Evolutionary conservation across 2,888 invertebrate genomes (phyloP).

Genomic region (Rhagonycha fulva): DNA sequence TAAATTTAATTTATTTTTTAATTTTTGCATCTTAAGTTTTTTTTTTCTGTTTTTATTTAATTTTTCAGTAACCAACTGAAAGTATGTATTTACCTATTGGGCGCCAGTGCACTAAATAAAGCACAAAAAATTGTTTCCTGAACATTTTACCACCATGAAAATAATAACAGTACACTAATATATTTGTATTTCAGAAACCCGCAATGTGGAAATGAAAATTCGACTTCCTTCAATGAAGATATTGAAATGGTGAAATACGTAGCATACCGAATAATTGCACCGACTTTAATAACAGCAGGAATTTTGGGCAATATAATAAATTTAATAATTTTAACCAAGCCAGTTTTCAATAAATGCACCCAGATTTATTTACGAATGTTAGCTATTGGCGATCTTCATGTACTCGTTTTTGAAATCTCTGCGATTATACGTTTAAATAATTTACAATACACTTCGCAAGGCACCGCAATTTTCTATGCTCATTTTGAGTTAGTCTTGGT

Average conservation of each 20-base stretch:
- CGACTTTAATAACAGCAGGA: conserved; percentile 29
- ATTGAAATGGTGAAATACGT: conserved; percentile 18
- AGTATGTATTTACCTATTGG: too few relatives aligned
- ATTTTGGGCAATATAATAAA: conserved; percentile 35
- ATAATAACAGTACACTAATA: too few relatives aligned
- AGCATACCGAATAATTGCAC: conserved; percentile 35
- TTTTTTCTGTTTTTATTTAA: too few relatives aligned
- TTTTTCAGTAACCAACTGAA: too few relatives aligned
- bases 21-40: too few relatives aligned
- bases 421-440: conserved; percentile 33
- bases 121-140: too few relatives aligned
- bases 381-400: conserved; percentile 32
- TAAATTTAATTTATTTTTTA: too few relatives aligned
- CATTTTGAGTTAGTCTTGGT: conserved; percentile 34
- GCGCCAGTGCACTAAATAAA: too few relatives aligned
- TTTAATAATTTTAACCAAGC: conserved; percentile 30
- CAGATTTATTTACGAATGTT: conserved; percentile 32
- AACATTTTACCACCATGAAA: too few relatives aligned
- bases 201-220: not conserved
- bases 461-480: conserved; percentile 33
- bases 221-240: not conserved
- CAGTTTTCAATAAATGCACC: conserved; percentile 33
- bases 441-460: conserved; percentile 18
- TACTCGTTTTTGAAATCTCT: conserved; percentile 32
- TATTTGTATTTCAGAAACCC: not conserved